These are phyloP conservation scores for Scrobipalpa atriplicella DNA, from an alignment of 2,888 invertebrate genomes.

Conservation along the genomic window DNA sequence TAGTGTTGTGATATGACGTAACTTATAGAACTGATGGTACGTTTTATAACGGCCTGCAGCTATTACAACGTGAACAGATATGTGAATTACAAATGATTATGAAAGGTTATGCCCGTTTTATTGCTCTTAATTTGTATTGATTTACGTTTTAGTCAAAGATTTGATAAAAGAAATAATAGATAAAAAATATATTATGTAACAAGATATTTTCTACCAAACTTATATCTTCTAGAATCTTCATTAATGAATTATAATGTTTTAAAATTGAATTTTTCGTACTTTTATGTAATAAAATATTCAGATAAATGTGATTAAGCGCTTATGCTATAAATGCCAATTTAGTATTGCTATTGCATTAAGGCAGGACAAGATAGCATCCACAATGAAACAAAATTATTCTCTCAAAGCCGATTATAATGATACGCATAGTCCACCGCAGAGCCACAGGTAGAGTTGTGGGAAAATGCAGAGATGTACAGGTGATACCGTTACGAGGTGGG, in stretches of 20 bases:
- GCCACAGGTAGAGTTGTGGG: neutral
- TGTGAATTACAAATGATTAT: neutral
- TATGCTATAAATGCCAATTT: neutral
- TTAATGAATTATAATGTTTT: no score
- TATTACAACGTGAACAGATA: neutral
- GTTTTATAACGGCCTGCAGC: neutral
- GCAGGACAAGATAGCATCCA: neutral
- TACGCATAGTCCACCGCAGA: slow-evolving; percentile 4
- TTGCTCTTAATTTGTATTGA: slow-evolving; percentile 3
- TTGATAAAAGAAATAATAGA: neutral
- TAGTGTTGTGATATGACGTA: slow-evolving; percentile 38
- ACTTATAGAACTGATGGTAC: slow-evolving; percentile 47
- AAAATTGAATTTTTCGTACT: no score
- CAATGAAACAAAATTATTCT: neutral
- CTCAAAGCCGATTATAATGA: neutral
- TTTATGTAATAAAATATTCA: no score
- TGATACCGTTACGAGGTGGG: neutral
- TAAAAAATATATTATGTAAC: no score
- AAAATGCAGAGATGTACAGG: neutral
- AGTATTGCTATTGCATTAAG: neutral
- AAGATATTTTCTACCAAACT: no score
- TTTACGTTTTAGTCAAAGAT: neutral
- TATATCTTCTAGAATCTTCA: no score
- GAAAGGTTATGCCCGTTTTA: neutral
- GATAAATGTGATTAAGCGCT: no score